These are phyloP conservation scores for Diadema setosum DNA, from an alignment of 35 echinoderm and acorn worm species.

Conservation along the genomic window DNA sequence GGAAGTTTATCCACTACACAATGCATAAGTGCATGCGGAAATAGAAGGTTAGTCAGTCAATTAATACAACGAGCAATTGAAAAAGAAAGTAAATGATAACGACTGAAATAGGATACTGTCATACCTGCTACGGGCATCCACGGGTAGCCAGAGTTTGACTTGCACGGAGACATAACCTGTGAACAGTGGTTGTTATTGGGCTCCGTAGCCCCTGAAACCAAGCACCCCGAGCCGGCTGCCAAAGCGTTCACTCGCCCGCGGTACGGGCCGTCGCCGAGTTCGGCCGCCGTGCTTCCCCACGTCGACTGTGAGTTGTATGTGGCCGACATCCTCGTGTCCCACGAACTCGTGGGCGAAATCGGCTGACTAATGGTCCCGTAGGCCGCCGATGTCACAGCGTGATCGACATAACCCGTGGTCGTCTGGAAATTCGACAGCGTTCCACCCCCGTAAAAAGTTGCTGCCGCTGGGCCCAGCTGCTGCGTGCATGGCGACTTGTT, in stretches of 20 bases:
- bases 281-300: constrained; percentile 37
- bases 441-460: background rate
- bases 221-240: background rate
- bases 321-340: constrained; percentile 26
- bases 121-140: constrained; percentile 46
- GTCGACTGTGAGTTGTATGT: constrained; percentile 1
- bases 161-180: constrained; percentile 4
- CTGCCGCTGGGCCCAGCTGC: background rate
- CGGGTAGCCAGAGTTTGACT: constrained; percentile 22
- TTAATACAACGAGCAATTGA: too few relatives aligned
- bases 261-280: constrained; percentile 12
- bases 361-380: constrained; percentile 27
- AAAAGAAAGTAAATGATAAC: too few relatives aligned
- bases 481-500: background rate
- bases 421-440: background rate
- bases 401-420: background rate
- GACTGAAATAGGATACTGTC: background rate
- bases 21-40: too few relatives aligned
- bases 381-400: background rate
- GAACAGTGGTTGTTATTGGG: constrained; percentile 43
- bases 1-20: too few relatives aligned
- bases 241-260: background rate
- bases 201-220: background rate
- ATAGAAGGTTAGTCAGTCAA: too few relatives aligned
- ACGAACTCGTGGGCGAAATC: constrained; percentile 27